Percentiles rank a stretch among this genome's conserved stretches.
These are phyloP conservation scores for Cinclus mexicanus DNA, from an alignment of 2,113 vertebrate genomes.

Conservation along the genomic window DNA sequence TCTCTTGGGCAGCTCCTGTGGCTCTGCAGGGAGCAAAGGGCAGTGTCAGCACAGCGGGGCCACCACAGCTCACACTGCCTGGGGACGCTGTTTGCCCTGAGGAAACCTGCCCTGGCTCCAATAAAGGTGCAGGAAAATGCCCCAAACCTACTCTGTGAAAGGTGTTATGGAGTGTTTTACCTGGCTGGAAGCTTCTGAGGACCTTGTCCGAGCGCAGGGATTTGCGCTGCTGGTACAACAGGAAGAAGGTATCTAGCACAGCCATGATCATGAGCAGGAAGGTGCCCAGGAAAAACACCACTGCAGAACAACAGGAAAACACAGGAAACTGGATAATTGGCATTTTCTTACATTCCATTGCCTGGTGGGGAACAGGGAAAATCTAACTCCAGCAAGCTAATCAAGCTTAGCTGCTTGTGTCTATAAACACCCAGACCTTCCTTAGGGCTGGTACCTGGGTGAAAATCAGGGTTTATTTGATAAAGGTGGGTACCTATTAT, in stretches of 20 bases:
- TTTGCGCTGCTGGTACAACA: conserved; percentile 61
- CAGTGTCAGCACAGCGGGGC: fast-evolving
- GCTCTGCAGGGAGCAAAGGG: not conserved
- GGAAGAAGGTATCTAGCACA: conserved; percentile 73
- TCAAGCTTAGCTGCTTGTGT: not conserved
- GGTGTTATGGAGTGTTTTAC: not conserved
- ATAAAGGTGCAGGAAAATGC: not conserved
- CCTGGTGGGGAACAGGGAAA: not conserved
- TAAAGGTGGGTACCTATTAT: conserved; percentile 69
- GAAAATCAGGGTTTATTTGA: not conserved
- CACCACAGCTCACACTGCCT: not conserved
- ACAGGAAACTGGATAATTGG: not conserved
- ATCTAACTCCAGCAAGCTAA: not conserved
- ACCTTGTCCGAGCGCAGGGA: not conserved
- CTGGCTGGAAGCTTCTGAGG: not conserved
- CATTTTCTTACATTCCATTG: not conserved
- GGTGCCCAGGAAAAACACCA: conserved; percentile 66
- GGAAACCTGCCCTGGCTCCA: not conserved
- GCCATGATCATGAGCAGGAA: conserved; percentile 76
- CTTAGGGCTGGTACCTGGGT: not conserved
- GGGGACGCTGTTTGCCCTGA: not conserved
- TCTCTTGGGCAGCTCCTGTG: fast-evolving
- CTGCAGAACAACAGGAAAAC: conserved; percentile 6
- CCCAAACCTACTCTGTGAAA: fast-evolving
- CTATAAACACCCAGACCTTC: not conserved